Evolutionary conservation across 2,888 invertebrate genomes (phyloP).

Genomic region (Caenorhabditis angaria): DNA sequence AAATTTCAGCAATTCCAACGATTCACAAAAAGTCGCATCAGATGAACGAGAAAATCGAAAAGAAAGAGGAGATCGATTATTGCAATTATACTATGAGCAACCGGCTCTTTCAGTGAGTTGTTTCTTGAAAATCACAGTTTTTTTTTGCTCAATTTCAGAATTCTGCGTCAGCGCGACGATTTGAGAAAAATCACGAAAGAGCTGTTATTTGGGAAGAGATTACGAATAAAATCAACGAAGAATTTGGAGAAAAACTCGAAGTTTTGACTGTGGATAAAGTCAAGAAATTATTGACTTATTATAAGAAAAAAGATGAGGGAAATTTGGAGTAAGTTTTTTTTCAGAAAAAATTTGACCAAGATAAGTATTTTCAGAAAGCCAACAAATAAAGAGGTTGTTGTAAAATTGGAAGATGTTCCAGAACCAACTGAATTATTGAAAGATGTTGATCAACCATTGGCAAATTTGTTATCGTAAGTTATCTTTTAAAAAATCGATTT

Average conservation of each 20-base stretch:
- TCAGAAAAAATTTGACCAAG: neutral
- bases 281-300: constrained; percentile 45
- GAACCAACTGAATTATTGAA: neutral
- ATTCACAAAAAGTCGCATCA: neutral
- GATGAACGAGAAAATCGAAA: constrained; percentile 12
- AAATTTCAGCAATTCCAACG: neutral
- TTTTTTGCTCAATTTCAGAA: constrained; percentile 4
- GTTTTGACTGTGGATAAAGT: constrained; percentile 25
- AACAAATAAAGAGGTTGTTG: neutral
- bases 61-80: constrained; percentile 8
- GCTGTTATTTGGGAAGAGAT: constrained; percentile 37
- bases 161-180: constrained; percentile 5
- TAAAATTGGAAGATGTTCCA: neutral
- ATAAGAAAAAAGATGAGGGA: constrained; percentile 44
- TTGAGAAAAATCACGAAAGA: constrained; percentile 27
- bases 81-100: constrained; percentile 6
- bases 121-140: neutral
- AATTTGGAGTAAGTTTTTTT: constrained; percentile 19
- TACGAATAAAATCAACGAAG: constrained; percentile 31
- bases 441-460: neutral
- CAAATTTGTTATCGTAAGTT: constrained; percentile 3
- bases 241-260: constrained; percentile 29
- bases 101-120: neutral
- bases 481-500: neutral
- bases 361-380: neutral